Conservation (phyloP, 2,888 invertebrate species). For the Nephrotoma flavescens region DNA sequence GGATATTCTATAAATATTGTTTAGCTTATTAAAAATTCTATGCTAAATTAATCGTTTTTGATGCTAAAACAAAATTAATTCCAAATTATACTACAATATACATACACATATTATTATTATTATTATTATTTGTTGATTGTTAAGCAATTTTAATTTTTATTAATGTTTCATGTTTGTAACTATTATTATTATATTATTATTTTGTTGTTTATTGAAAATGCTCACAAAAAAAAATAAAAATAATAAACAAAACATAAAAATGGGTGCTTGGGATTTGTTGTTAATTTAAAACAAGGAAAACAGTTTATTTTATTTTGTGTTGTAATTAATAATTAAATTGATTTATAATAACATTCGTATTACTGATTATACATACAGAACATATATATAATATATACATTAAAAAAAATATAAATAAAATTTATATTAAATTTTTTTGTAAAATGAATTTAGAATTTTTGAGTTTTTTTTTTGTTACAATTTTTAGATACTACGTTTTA, state of each 20-base stretch:
- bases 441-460: background rate
- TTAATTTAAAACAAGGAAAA: background rate
- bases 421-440: background rate
- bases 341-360: background rate
- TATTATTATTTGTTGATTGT: background rate
- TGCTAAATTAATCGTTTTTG: background rate
- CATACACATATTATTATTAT: background rate
- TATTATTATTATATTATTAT: background rate
- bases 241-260: background rate
- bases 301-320: background rate
- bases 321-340: background rate
- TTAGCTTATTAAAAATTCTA: background rate
- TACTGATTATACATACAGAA: background rate
- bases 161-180: background rate
- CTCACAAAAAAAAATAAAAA: background rate
- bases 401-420: background rate
- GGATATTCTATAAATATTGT: background rate
- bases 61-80: background rate
- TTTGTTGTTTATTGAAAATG: background rate
- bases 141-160: background rate
- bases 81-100: background rate
- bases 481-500: background rate
- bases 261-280: background rate
- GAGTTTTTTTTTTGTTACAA: background rate
- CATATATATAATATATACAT: background rate